phyloP scores from a whole-genome alignment of 2,888 invertebrate genomes.

The Diachrysia chrysitis region DNA sequence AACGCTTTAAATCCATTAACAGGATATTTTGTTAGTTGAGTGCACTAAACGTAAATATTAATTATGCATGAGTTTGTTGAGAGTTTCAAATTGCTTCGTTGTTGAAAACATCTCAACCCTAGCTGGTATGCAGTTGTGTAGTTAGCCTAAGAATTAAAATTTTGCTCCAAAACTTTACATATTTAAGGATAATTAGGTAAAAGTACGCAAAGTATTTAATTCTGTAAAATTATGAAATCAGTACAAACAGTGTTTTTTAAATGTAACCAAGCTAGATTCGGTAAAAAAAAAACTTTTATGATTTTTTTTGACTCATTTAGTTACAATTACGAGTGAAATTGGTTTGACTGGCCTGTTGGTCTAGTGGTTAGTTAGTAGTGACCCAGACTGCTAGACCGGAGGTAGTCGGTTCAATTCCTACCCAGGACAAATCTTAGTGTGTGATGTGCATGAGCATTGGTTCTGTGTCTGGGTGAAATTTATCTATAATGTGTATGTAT shows the following conservation, averaged over 20 bases:
- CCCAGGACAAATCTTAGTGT: no score
- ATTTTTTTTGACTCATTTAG: not conserved
- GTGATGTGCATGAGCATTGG: no score
- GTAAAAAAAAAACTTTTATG: no score
- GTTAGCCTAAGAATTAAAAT: conserved; percentile 14
- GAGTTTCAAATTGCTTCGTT: conserved; percentile 52
- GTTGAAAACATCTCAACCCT: conserved; percentile 38
- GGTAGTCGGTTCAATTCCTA: no score
- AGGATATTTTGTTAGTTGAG: conserved; percentile 38
- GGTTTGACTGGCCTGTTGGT: no score
- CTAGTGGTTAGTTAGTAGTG: no score
- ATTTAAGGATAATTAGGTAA: not conserved
- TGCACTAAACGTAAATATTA: conserved; percentile 50
- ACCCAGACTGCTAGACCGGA: no score
- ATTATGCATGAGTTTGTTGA: conserved; percentile 49
- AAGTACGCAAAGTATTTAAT: not conserved
- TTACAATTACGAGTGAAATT: not conserved
- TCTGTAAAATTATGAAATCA: not conserved
- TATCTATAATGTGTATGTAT: no score
- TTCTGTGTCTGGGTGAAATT: no score
- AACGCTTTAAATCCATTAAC: conserved; percentile 29
- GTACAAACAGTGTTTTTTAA: not conserved
- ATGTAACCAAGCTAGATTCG: no score
- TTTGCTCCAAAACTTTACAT: not conserved
- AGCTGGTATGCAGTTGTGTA: conserved; percentile 13